phyloP scores from a whole-genome alignment of 2,113 vertebrate species.

The Leptodactylus fuscus region DNA sequence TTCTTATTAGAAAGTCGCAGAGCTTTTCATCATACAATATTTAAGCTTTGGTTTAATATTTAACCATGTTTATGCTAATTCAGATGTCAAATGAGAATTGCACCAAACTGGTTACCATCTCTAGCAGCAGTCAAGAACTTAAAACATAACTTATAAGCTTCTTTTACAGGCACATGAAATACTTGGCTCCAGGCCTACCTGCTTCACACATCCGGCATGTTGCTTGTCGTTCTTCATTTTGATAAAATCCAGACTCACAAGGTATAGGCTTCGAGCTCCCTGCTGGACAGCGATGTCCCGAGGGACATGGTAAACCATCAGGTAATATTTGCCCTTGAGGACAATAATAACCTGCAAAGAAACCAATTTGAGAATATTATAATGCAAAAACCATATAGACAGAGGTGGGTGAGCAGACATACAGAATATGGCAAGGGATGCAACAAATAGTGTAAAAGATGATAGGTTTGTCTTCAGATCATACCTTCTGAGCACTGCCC shows the following conservation, averaged over 20 bases:
- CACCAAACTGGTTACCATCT: no score
- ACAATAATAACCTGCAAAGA: conserved; percentile 78
- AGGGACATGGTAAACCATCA: conserved; percentile 73
- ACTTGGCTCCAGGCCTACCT: no score
- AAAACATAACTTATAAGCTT: no score
- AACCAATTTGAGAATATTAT: background rate
- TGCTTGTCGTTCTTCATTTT: conserved; percentile 72
- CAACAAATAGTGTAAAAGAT: background rate
- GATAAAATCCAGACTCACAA: conserved; percentile 77
- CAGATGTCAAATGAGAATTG: no score
- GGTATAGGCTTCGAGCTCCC: conserved; percentile 72
- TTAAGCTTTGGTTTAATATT: no score
- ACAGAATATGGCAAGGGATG: no score
- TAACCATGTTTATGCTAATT: no score
- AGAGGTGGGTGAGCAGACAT: background rate
- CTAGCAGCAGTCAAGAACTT: no score
- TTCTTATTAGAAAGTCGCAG: no score
- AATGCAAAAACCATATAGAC: no score
- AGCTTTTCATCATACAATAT: no score
- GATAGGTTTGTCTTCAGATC: background rate
- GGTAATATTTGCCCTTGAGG: conserved; percentile 72
- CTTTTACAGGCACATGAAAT: no score
- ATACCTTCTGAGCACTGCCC: conserved; percentile 84
- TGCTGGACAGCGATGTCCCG: conserved; percentile 74
- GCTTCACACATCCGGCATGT: conserved; percentile 72